Percentiles rank a stretch among this genome's conserved stretches.
Evolutionary conservation across 2,797 vertebrate genomes (phyloP).

Genomic region (Parotocinclus haroldoi): DNA sequence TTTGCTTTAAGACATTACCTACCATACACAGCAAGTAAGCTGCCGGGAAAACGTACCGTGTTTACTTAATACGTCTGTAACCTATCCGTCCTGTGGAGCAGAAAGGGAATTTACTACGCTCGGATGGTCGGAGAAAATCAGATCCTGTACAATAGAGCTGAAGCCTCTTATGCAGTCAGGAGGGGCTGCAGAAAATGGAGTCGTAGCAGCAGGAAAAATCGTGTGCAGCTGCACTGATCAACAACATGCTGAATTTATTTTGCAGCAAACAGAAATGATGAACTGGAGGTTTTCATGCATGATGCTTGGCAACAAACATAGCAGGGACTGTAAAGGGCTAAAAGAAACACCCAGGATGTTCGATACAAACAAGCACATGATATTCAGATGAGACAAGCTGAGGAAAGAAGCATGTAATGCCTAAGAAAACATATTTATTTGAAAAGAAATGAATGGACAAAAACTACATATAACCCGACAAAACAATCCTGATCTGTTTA

Average conservation of each 20-base stretch:
- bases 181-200: slow-evolving; percentile 71
- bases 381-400: too few relatives aligned
- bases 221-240: slow-evolving; percentile 40
- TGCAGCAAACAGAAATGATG: slow-evolving; percentile 7
- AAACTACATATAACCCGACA: too few relatives aligned
- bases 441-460: too few relatives aligned
- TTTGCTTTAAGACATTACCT: neutral
- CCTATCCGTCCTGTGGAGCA: slow-evolving; percentile 58
- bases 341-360: neutral
- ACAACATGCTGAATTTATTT: slow-evolving; percentile 14
- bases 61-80: slow-evolving; percentile 56
- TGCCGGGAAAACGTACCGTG: neutral
- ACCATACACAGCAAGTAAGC: neutral
- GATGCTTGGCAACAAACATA: neutral
- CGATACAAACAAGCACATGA: too few relatives aligned
- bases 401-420: too few relatives aligned
- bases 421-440: too few relatives aligned
- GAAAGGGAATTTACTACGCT: slow-evolving; percentile 61
- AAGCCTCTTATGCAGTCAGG: slow-evolving; percentile 60
- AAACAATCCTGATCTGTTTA: too few relatives aligned
- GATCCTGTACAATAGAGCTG: slow-evolving; percentile 55
- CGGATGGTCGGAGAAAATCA: slow-evolving; percentile 59
- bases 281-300: neutral
- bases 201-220: slow-evolving; percentile 64
- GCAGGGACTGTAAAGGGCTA: neutral